phyloP scores from a whole-genome alignment of 1,140 invertebrate genomes.

The Triops cancriformis region DNA sequence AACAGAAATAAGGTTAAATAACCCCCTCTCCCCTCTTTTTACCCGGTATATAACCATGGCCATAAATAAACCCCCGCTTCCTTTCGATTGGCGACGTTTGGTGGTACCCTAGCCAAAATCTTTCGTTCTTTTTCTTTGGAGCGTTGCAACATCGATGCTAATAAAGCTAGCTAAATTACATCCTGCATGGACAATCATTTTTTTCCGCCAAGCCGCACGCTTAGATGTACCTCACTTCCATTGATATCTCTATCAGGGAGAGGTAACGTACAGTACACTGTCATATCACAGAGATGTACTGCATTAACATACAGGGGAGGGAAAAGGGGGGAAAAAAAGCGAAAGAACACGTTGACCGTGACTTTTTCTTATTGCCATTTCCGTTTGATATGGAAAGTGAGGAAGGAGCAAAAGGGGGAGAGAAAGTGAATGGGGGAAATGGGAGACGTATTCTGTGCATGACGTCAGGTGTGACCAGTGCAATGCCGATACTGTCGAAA shows the following conservation, averaged over 20 bases:
- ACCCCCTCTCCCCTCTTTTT: background rate
- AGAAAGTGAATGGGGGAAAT: background rate
- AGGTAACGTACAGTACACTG: too few species aligned
- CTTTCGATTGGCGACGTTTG: background rate
- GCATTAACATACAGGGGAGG: background rate
- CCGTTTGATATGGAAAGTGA: background rate
- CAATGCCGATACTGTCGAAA: background rate
- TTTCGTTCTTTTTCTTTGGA: background rate
- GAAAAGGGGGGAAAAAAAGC: background rate
- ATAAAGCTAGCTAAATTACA: background rate
- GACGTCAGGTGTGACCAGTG: conserved; percentile 12
- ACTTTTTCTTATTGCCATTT: conserved; percentile 7
- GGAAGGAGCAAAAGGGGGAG: background rate
- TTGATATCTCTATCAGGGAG: background rate
- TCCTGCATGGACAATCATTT: background rate
- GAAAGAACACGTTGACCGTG: background rate
- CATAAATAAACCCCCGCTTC: background rate
- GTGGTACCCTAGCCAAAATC: background rate
- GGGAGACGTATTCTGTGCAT: background rate
- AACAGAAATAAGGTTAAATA: conserved; percentile 2
- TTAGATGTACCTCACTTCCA: background rate
- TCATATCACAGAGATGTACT: background rate
- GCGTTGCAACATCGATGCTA: background rate
- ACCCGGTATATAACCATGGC: background rate
- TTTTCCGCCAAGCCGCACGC: background rate